A percentile compares a stretch with the other conserved stretches of the same genome.
These are phyloP conservation scores for Sterrhoptilus dennistouni DNA, from an alignment of 2,113 vertebrate species.

Conservation along the genomic window DNA sequence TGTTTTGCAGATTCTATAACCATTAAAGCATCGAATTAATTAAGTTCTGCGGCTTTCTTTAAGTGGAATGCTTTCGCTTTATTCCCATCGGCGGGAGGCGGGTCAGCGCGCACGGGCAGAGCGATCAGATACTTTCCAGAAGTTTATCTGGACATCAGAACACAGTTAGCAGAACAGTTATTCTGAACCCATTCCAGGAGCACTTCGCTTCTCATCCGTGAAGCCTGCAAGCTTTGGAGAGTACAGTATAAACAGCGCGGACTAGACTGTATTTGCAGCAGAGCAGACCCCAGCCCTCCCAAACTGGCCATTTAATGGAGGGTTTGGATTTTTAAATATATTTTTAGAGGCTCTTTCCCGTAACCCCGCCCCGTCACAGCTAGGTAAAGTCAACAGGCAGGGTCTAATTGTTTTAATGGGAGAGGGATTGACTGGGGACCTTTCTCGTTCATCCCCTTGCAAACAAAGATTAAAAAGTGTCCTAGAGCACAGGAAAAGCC, in stretches of 20 bases:
- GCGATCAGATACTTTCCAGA: slow-evolving; percentile 63
- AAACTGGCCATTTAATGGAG: neutral
- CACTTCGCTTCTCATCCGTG: neutral
- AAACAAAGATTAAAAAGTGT: neutral
- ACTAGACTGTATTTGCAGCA: neutral
- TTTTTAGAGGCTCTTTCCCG: neutral
- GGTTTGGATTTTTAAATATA: neutral
- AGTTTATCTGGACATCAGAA: slow-evolving; percentile 54
- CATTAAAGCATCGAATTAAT: slow-evolving; percentile 69
- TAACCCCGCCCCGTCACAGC: neutral
- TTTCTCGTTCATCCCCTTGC: neutral
- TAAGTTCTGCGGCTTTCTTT: slow-evolving; percentile 62
- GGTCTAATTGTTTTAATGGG: neutral
- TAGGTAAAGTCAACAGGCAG: neutral
- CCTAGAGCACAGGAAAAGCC: neutral
- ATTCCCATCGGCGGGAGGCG: slow-evolving; percentile 58
- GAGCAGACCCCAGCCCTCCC: neutral
- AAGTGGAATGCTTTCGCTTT: slow-evolving; percentile 65
- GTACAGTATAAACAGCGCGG: neutral
- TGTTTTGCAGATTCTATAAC: slow-evolving; percentile 61
- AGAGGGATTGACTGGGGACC: neutral
- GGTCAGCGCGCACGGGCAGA: slow-evolving; percentile 63
- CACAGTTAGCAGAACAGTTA: too few relatives aligned
- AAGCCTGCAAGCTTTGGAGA: neutral
- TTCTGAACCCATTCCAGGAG: slow-evolving; percentile 39